phyloP scores from a whole-genome alignment of 2,888 invertebrate genomes.

The Trichogramma dendrolimi region DNA sequence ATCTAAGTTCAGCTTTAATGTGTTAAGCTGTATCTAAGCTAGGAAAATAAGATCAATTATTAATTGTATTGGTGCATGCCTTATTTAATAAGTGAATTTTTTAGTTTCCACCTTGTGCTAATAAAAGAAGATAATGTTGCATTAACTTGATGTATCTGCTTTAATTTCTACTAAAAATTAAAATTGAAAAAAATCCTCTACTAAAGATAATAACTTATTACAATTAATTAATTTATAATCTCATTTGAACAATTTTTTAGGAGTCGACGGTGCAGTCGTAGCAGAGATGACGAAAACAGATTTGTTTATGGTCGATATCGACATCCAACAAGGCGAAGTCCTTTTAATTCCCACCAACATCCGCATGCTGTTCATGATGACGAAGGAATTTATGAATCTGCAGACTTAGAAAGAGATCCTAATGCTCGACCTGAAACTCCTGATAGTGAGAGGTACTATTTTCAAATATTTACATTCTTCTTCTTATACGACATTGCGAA shows the following conservation, averaged over 20 bases:
- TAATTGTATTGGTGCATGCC: too few species aligned
- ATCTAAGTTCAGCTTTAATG: too few species aligned
- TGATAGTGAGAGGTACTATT: slow-evolving; percentile 77
- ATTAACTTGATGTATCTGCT: too few species aligned
- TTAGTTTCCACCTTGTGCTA: too few species aligned
- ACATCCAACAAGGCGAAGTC: slow-evolving; percentile 60
- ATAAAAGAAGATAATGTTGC: too few species aligned
- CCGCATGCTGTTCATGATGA: slow-evolving; percentile 62
- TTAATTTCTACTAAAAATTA: too few species aligned
- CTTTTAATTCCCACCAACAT: slow-evolving; percentile 54
- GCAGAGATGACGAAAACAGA: slow-evolving; percentile 66
- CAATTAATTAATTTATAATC: not conserved
- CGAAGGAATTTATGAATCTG: slow-evolving; percentile 84
- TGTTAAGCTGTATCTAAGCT: too few species aligned
- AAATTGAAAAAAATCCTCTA: not conserved
- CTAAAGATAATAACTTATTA: not conserved
- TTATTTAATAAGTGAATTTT: too few species aligned
- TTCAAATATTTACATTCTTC: not conserved
- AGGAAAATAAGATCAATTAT: too few species aligned
- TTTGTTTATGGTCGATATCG: slow-evolving; percentile 64
- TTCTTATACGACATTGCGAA: too few species aligned
- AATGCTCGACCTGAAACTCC: slow-evolving; percentile 77
- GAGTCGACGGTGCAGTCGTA: slow-evolving; percentile 60
- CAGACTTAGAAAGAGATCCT: slow-evolving; percentile 66
- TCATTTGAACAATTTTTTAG: slow-evolving; percentile 45